Base-by-base conservation (phyloP, 2,113 vertebrate genomes). In the Tricholaema leucomelas region DNA sequence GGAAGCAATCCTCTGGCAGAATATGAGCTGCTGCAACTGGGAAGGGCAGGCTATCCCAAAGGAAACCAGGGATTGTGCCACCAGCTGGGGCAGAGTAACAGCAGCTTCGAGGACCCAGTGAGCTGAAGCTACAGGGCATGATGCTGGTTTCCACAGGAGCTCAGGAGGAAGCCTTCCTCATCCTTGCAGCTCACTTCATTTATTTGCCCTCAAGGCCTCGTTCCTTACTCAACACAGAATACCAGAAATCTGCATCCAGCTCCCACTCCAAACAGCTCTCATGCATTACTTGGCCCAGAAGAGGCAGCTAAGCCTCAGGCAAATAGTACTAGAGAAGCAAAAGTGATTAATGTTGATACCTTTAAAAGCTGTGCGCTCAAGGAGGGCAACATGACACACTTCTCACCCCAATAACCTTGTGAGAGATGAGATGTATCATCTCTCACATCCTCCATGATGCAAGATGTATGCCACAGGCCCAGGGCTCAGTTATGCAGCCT, bases 51-150 rank as follows among this genome's bases (percentile, higher is more conserved):
- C 74, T 59, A 35, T 63, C 33, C 35, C 61, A n/a, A 63, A 90
- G 70, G 30, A 92, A 87, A 81, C 56, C 42, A 84, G 59, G 19
- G 56, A 59, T 78, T 48, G 38, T 86, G n/a, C 55, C 77, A 85
- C 18, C 1, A 7, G 9, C 8, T 80, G 24, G 6, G 6, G 56
- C 36, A 67, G 11, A 8, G 24, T 30, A 46, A 75, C 3, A 1
- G 52, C 72, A 70, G 44, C 50, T 36, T 70, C 36, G 75, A 56
- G 72, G 20, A 80, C 35, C 21, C 18, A 11, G 40, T 4, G 2
- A 60, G 17, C 28, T 12, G 5, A 25, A 33, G 48, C 27, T 33
- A 12, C 0, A 2, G 15, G 35, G 48, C 52, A 90, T 50, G 31
- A 11, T 6, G 17, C 31, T 33, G 17, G 5, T 25, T 92, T 56